phyloP scores from a whole-genome alignment of 2,797 vertebrate genomes.

The Mormyrus hasselquistii region DNA sequence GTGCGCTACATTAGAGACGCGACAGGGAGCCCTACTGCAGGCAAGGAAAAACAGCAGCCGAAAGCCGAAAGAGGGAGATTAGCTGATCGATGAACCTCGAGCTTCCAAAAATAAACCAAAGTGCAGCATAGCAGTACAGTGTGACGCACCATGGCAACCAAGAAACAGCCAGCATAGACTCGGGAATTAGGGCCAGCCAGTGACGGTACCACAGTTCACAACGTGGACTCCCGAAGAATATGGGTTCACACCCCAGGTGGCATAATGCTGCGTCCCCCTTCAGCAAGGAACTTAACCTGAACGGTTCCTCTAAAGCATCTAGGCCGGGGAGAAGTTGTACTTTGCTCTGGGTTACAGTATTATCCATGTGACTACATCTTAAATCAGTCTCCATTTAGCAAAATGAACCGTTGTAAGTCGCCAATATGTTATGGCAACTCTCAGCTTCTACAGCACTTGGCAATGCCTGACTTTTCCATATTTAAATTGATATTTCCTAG shows the following conservation, averaged over 20 bases:
- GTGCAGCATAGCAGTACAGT: neutral
- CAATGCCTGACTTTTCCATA: neutral
- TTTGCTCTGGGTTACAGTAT: neutral
- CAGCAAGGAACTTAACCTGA: neutral
- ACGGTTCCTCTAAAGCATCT: neutral
- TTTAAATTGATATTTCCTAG: neutral
- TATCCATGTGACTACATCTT: neutral
- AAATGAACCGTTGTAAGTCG: neutral
- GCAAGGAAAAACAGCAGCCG: neutral
- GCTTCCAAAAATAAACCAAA: neutral
- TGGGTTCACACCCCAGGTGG: neutral
- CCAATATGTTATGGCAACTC: neutral
- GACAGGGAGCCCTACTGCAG: neutral
- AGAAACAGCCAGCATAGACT: neutral
- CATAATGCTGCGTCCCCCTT: neutral
- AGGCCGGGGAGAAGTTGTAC: neutral
- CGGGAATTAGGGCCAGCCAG: neutral
- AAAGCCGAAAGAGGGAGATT: neutral
- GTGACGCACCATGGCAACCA: neutral
- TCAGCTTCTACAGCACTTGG: neutral
- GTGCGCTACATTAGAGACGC: neutral
- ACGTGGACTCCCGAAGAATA: neutral
- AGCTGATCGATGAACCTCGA: neutral
- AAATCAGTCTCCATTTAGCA: neutral
- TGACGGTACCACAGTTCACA: neutral